Evolutionary conservation across 1,140 invertebrate genomes (phyloP).

Genomic region (Drosophila asahinai): DNA sequence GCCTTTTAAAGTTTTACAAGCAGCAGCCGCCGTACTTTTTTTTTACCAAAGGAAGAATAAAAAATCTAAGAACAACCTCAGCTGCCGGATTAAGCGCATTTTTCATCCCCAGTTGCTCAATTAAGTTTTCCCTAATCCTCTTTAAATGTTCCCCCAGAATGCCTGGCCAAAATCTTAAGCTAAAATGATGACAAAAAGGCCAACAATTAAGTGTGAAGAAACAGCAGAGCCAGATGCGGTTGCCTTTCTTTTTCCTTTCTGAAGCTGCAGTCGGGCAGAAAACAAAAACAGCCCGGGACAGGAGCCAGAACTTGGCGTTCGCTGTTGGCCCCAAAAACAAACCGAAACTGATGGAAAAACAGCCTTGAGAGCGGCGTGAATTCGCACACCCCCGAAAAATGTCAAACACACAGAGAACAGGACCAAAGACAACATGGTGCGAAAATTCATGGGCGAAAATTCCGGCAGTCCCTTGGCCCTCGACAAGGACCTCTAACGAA

Average conservation of each 20-base stretch:
- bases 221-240: slow-evolving; percentile 12
- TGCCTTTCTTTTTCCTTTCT: not conserved
- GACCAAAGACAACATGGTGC: slow-evolving; percentile 22
- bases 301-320: slow-evolving; percentile 14
- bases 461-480: slow-evolving; percentile 29
- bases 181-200: slow-evolving; percentile 22
- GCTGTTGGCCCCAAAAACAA: not conserved
- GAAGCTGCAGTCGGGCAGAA: slow-evolving; percentile 12
- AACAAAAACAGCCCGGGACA: slow-evolving; percentile 10
- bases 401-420: slow-evolving; percentile 11
- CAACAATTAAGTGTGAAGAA: slow-evolving; percentile 42
- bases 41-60: not conserved
- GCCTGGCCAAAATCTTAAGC: not conserved
- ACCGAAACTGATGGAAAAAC: slow-evolving; percentile 14
- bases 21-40: not conserved
- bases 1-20: not conserved
- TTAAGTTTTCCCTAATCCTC: not conserved
- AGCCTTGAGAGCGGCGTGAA: slow-evolving; percentile 32
- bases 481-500: slow-evolving; percentile 34
- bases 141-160: slow-evolving; percentile 3
- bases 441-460: slow-evolving; percentile 43
- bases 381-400: slow-evolving; percentile 34
- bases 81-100: not conserved
- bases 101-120: not conserved
- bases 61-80: not conserved